Evolutionary conservation across 2,888 invertebrate genomes (phyloP).

Genomic region (Archips xylosteana): DNA sequence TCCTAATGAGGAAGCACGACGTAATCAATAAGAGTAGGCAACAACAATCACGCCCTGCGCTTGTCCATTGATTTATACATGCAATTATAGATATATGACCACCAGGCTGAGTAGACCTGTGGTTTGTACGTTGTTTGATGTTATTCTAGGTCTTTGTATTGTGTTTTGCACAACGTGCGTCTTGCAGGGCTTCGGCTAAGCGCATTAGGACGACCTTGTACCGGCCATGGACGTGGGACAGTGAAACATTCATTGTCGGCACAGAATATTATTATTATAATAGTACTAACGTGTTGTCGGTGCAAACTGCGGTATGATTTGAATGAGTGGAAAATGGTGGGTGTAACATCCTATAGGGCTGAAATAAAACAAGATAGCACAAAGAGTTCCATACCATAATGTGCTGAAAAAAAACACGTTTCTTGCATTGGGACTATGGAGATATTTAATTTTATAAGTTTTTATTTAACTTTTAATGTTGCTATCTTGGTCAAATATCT

Average conservation of each 20-base stretch:
- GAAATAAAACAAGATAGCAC: no score
- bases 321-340: neutral
- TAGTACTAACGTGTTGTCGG: no score
- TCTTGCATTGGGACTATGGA: no score
- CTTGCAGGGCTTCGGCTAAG: constrained; percentile 64
- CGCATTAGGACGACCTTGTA: constrained; percentile 54
- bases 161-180: constrained; percentile 21
- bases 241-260: neutral
- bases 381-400: no score
- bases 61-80: constrained; percentile 17
- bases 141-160: neutral
- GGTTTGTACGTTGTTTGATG: neutral
- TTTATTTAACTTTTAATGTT: no score
- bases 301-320: neutral
- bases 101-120: constrained; percentile 3
- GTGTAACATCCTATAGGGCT: no score
- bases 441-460: no score
- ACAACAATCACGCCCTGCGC: constrained; percentile 31
- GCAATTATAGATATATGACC: neutral
- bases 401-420: no score
- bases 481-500: no score
- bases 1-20: neutral
- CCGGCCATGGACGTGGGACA: constrained; percentile 52
- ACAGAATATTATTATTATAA: no score
- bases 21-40: constrained; percentile 27